phyloP scores from a whole-genome alignment of 92 coral and sea anemone genomes.

The Umimayanthus kanabou region DNA sequence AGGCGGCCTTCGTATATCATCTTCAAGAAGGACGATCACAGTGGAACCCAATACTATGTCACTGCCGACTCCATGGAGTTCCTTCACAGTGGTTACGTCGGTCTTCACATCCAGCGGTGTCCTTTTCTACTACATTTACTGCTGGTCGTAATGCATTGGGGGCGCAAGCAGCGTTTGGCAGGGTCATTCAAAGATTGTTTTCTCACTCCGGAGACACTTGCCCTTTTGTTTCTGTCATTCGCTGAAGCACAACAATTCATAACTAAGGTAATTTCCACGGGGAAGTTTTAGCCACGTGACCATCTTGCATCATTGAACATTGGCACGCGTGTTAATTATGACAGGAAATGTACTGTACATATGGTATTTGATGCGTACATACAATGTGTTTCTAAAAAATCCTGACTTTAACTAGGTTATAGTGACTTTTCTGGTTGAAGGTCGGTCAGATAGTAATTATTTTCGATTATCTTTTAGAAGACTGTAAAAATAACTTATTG shows the following conservation, averaged over 20 bases:
- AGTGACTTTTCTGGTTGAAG: background rate
- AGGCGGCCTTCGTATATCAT: constrained; percentile 5
- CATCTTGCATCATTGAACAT: too few species aligned
- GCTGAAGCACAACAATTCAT: constrained; percentile 60
- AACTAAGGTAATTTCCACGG: constrained; percentile 44
- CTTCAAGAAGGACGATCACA: background rate
- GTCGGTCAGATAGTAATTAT: too few species aligned
- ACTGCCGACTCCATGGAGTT: constrained; percentile 55
- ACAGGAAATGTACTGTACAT: too few species aligned
- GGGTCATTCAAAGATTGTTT: constrained; percentile 56
- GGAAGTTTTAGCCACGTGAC: background rate
- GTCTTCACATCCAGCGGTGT: constrained; percentile 70
- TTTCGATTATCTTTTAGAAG: too few species aligned
- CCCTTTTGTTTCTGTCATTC: constrained; percentile 62
- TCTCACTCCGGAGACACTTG: constrained; percentile 63
- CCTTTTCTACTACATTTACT: constrained; percentile 73
- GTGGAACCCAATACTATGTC: constrained; percentile 44
- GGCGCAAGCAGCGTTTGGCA: constrained; percentile 63
- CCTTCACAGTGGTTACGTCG: constrained; percentile 63
- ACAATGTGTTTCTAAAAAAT: too few species aligned
- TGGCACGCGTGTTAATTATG: too few species aligned
- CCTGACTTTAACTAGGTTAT: background rate
- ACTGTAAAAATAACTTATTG: too few species aligned
- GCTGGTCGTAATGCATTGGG: constrained; percentile 80
- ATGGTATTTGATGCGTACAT: too few species aligned